Base-by-base conservation (phyloP, 2,797 vertebrate species). In the Rousettus madagascariensis region DNA sequence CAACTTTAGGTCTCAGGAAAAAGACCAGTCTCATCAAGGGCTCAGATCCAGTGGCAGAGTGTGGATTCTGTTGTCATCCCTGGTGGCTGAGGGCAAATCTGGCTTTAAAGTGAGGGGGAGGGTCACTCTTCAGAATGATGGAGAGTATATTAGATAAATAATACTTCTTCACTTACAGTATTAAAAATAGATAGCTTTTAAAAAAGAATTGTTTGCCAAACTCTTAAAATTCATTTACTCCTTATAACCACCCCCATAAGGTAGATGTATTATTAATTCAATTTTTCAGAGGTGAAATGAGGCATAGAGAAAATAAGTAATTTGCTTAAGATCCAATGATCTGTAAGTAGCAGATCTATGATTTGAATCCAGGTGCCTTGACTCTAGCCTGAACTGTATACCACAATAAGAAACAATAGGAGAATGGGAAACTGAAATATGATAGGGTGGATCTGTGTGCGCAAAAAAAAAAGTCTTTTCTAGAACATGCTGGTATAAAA, bases 211-310 rank as follows among this genome's bases (percentile, higher is more conserved):
- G 3, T 69, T 38, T 83, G 12, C 15, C 43, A 90, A 43, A 61
- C 36, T 68, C 41, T 84, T 59, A 65, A 87, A 75, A 86, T 83
- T 68, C 36, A 94, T 71, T 77, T 86, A 46, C 49, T 83, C 24
- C 15, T 87, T 43, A 72, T 6, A 78, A 51, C n/a, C 22, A 82
- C 36, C 20, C 55, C 41, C 3, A 51, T 22, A 24, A 94, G 17
- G 28, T 41, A 69, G 28, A 33, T 20, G 9, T 66, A 55, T 53
- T 59, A 41, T n/a, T 79, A 69, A 91, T 59, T 66, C n/a, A 65
- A 1, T 30, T 84, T 96, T 95, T 82, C 53, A 91, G 36, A 78
- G 53, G 19, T 92, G 7, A 87, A 94, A 80, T 84, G 68, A 84
- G n/a, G 57, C 36, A 49, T 1, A 41, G 49, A 90, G 59, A 83